These are phyloP conservation scores for Mythimna ferrago DNA, from an alignment of 2,888 invertebrate genomes.

Conservation along the genomic window DNA sequence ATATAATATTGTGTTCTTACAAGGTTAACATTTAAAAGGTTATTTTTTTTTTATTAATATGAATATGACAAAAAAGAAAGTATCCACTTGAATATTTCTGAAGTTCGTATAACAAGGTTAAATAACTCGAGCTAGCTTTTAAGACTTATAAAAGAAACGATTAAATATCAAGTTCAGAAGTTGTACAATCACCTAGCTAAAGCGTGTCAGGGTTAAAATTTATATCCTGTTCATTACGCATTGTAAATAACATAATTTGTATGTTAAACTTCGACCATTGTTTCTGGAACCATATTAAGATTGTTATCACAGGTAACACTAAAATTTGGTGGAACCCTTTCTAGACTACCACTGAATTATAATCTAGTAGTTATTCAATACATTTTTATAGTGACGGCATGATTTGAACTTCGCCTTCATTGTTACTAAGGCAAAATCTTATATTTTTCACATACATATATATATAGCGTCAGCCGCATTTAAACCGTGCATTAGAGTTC, in stretches of 20 bases:
- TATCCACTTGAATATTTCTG: neutral
- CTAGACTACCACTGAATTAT: neutral
- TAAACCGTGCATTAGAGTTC: too few species aligned
- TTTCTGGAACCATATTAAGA: constrained; percentile 5
- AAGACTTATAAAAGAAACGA: neutral
- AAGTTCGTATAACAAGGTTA: neutral
- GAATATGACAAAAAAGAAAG: neutral
- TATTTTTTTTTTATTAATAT: too few species aligned
- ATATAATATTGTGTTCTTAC: too few species aligned
- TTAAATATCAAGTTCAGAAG: constrained; percentile 17
- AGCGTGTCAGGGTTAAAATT: constrained; percentile 33
- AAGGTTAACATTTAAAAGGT: too few species aligned
- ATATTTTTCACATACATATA: too few species aligned
- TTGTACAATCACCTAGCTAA: constrained; percentile 8
- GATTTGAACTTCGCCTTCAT: too few species aligned
- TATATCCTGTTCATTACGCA: constrained; percentile 6
- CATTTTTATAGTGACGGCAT: too few species aligned
- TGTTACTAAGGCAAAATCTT: too few species aligned
- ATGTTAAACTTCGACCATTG: constrained; percentile 23
- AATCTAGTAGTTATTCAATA: neutral
- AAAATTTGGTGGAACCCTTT: neutral
- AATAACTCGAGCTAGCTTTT: constrained; percentile 2
- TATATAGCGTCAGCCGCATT: too few species aligned
- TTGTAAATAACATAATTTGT: constrained; percentile 26
- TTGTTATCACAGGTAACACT: constrained; percentile 10